Conservation (phyloP, 2,888 invertebrate genomes). For the Liodrosophila aerea region DNA sequence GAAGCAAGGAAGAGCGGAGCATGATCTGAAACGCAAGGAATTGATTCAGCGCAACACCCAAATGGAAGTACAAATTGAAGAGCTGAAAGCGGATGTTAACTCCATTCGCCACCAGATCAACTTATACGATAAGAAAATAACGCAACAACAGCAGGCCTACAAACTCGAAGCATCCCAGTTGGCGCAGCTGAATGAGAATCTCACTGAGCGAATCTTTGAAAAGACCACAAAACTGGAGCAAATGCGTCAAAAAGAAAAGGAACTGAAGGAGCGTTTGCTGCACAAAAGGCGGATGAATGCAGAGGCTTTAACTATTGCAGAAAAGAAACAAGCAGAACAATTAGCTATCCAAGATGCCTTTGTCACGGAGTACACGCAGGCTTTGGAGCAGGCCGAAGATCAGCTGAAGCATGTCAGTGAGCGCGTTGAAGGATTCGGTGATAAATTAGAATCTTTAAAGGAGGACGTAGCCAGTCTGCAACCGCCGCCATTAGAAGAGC, state of each 20-base stretch:
- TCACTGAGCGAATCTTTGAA: constrained; percentile 23
- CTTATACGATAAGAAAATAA: constrained; percentile 19
- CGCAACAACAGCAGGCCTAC: constrained; percentile 27
- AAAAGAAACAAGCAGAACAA: constrained; percentile 39
- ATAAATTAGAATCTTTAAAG: constrained; percentile 12
- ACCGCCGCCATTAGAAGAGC: constrained; percentile 13
- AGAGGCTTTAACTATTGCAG: constrained; percentile 45
- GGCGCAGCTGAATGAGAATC: constrained; percentile 27
- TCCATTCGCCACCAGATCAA: constrained; percentile 25
- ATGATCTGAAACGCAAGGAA: constrained; percentile 30
- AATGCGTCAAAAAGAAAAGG: constrained; percentile 9
- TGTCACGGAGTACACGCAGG: constrained; percentile 14
- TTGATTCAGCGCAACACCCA: constrained; percentile 31
- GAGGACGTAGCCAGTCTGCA: constrained; percentile 5
- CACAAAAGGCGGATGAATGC: constrained; percentile 37
- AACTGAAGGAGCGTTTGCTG: constrained; percentile 14
- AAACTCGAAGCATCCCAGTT: constrained; percentile 21
- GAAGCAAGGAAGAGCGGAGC: constrained; percentile 12
- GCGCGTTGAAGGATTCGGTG: neutral
- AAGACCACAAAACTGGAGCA: constrained; percentile 22
- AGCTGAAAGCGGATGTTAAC: constrained; percentile 17
- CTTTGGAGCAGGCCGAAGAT: constrained; percentile 18
- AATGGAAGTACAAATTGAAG: constrained; percentile 9
- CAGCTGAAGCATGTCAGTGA: constrained; percentile 20
- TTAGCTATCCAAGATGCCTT: constrained; percentile 5